phyloP scores from a whole-genome alignment of 2,888 invertebrate genomes.

The Allacma fusca region DNA sequence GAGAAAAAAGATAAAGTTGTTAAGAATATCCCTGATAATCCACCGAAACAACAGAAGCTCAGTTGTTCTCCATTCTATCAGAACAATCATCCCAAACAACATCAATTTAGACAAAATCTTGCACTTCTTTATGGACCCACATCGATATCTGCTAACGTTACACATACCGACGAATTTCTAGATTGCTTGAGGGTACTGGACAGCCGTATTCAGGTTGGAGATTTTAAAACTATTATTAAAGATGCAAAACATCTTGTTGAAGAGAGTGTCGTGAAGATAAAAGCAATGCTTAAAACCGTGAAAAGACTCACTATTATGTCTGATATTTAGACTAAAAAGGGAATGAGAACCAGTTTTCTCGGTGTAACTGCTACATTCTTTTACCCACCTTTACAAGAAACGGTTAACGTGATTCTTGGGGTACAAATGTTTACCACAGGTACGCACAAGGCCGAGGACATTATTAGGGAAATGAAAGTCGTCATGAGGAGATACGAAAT shows the following conservation, averaged over 20 bases:
- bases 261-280: no score
- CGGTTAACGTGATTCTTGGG: background rate
- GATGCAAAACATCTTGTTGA: background rate
- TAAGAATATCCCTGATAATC: background rate
- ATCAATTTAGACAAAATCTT: background rate
- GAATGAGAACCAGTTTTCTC: no score
- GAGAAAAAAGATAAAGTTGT: background rate
- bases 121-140: background rate
- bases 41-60: background rate
- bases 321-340: no score
- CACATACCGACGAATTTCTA: no score
- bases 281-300: no score
- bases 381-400: background rate
- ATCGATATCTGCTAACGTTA: background rate
- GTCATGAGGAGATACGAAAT: background rate
- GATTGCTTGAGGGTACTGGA: background rate
- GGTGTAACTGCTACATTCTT: no score
- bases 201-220: background rate
- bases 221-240: background rate
- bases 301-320: no score
- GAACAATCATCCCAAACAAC: slow-evolving; percentile 14
- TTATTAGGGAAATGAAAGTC: slow-evolving; percentile 14
- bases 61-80: background rate
- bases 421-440: background rate
- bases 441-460: no score